These are phyloP conservation scores for Nemopilema nomurai DNA, from an alignment of 30 jellyfish, hydroid and myxozoan species.

Conservation along the genomic window DNA sequence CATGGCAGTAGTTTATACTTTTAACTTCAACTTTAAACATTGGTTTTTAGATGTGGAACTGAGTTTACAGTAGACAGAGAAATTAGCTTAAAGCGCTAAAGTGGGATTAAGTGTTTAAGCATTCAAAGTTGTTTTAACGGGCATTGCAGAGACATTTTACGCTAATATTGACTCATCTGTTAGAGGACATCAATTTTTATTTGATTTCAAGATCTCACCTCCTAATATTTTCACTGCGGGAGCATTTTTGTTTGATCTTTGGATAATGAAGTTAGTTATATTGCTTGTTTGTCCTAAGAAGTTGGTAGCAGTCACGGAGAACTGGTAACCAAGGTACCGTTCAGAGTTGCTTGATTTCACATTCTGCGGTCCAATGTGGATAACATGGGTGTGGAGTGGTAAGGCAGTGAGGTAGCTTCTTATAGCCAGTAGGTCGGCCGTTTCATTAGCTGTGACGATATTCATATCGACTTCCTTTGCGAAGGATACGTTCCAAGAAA, in stretches of 20 bases:
- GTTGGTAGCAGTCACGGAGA: slow-evolving; percentile 60
- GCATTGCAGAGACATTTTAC: too few relatives aligned
- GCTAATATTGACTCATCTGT: too few relatives aligned
- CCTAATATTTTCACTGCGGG: slow-evolving; percentile 74
- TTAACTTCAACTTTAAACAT: too few relatives aligned
- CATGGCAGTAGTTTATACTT: too few relatives aligned
- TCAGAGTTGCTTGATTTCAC: slow-evolving; percentile 18
- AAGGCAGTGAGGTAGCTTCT: slow-evolving; percentile 5
- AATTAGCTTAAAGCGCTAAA: too few relatives aligned
- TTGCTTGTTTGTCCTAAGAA: slow-evolving; percentile 49
- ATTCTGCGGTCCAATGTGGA: not conserved
- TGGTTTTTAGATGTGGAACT: too few relatives aligned
- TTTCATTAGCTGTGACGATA: slow-evolving; percentile 11
- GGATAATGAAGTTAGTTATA: slow-evolving; percentile 15
- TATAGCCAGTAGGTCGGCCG: slow-evolving; percentile 10
- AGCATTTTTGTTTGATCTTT: slow-evolving; percentile 24
- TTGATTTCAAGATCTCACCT: slow-evolving; percentile 48
- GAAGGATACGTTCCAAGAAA: slow-evolving; percentile 66
- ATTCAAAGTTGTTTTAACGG: too few relatives aligned
- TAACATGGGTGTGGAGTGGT: slow-evolving; percentile 14
- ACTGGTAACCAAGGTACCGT: slow-evolving; percentile 41
- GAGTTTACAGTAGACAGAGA: too few relatives aligned
- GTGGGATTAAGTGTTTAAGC: too few relatives aligned
- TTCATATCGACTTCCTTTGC: slow-evolving; percentile 30
- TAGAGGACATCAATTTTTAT: too few relatives aligned